Base-by-base conservation (phyloP, 2,797 vertebrate species). In the Sebastes kiyomatsui region DNA sequence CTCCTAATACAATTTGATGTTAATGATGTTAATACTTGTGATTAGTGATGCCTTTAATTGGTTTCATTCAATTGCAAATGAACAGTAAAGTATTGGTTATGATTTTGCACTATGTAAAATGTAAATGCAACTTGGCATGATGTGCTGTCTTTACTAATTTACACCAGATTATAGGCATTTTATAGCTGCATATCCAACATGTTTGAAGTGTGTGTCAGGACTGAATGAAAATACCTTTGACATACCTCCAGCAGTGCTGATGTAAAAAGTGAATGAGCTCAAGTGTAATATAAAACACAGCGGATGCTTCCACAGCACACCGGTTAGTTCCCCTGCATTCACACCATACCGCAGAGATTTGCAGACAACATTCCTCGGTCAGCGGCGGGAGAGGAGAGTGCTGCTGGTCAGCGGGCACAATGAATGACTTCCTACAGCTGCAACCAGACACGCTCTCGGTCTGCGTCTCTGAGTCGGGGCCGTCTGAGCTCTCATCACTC, bases 351-450 rank as follows among this genome's bases (percentile, higher is more conserved):
- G 20, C 79, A 87, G 86, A 89, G 90, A 92, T 93, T 92, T 92
- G 88, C 78, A 85, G 83, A 84, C 86, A 72, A 13, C 91, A 89
- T 92, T 91, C 91, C 83, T 70, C 22, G 46, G 75, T 69, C 73
- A 75, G 80, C 22, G 30, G 58, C 13, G 13, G 85, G 67, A 87
- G 76, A 67, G 77, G 69, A 75, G 74, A 84, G 75, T 9, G 38
- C 75, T 74, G 87, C 79, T 85, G 90, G 91, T 92, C 92, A 90
- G 76, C 46, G 67, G 69, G 81, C 75, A 85, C 81, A 92, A 94
- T 94, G 85, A 94, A 94, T 93, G 86, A 94, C 93, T 93, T 96
- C 91, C 92, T 89, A 83, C 93, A 95, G 93, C 93, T 95, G 94
- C 90, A 87, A 83, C 72, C 74, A 79, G 72, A 87, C 71, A 75